Evolutionary conservation across 2,797 vertebrate genomes (phyloP), one percentile per base, ranked within the genome.

Genomic region (Sus cebifrons): DNA sequence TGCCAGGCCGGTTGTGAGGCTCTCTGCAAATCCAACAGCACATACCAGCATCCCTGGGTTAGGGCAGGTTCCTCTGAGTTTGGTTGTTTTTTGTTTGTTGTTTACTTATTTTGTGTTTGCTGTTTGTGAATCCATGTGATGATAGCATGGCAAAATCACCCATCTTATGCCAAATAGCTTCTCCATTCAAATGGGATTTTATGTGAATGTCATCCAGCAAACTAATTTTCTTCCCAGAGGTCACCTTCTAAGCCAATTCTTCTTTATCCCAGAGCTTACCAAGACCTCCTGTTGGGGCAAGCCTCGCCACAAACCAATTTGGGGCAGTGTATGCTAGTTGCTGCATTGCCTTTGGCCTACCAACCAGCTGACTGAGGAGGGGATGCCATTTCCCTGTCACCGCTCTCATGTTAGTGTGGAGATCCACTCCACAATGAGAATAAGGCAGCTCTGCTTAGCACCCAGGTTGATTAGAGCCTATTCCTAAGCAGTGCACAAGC

Each of bases 111-210:
- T 67, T 91, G 29, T 74, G 58, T 88, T 65, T 68, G 40, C 15
- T 86, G 29, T 81, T 91, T 86, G 29, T n/a, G 16, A 78, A 64
- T 86, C 29, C 83, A 13, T 92, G 21, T 95, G 65, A 54, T 25
- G n/a, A 86, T 65, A 92, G 10, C 29, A 83, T 5, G 77, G 75
- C 15, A 82, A 94, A 56, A 49, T 92, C 56, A 75, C 23, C 27
- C 67, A 20, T 32, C 29, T 86, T 65, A 12, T 58, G 89, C 86
- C 29, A 67, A 40, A 91, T 15, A 62, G 14, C n/a, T 74, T 96
- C 67, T 81, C 74, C 36, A 68, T 86, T 92, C 89, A 74, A 70
- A 94, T 78, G 14, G 32, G 29, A 90, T 74, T 86, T 89, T 75
- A 65, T 74, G 52, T n/a, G 32, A 96, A 79, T 94, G 0, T 27